Conservation (phyloP, 2,113 vertebrate genomes). For the Larimichthys crocea region DNA sequence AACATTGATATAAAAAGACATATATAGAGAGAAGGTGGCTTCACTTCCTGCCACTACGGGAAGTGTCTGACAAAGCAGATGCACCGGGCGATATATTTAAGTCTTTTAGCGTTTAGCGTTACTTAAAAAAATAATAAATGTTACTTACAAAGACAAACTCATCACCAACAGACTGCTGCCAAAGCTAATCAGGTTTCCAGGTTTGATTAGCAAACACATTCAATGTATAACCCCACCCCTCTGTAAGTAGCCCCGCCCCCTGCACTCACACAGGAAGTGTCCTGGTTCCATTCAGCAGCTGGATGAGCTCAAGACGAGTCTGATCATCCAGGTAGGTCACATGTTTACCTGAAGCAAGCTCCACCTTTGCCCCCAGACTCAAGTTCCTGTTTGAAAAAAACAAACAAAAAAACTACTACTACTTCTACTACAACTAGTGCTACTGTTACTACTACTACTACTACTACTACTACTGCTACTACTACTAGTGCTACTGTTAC, state of each 20-base stretch:
- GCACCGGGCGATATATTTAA: not conserved
- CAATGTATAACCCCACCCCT: not conserved
- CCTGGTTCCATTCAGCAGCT: slow-evolving; percentile 75
- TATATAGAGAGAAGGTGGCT: not conserved
- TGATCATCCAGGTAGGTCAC: slow-evolving; percentile 65
- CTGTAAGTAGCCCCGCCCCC: not conserved
- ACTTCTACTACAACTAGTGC: not conserved
- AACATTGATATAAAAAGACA: slow-evolving; percentile 33
- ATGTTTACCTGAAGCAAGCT: slow-evolving; percentile 70
- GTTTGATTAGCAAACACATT: too few relatives aligned
- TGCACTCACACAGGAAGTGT: slow-evolving; percentile 69
- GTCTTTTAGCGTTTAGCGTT: not conserved
- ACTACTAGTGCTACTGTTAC: too few relatives aligned
- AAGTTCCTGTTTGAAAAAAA: slow-evolving; percentile 49
- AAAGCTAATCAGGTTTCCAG: not conserved
- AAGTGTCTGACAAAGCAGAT: not conserved
- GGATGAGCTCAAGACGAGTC: slow-evolving; percentile 73
- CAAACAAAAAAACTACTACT: too few relatives aligned
- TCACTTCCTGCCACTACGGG: not conserved
- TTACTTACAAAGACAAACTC: too few relatives aligned
- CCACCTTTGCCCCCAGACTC: slow-evolving; percentile 60
- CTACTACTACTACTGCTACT: too few relatives aligned
- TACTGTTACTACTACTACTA: not conserved
- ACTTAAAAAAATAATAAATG: not conserved
- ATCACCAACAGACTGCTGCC: not conserved